Conservation (phyloP, 2,113 vertebrate species). For the Entomyzon cyanotis region DNA sequence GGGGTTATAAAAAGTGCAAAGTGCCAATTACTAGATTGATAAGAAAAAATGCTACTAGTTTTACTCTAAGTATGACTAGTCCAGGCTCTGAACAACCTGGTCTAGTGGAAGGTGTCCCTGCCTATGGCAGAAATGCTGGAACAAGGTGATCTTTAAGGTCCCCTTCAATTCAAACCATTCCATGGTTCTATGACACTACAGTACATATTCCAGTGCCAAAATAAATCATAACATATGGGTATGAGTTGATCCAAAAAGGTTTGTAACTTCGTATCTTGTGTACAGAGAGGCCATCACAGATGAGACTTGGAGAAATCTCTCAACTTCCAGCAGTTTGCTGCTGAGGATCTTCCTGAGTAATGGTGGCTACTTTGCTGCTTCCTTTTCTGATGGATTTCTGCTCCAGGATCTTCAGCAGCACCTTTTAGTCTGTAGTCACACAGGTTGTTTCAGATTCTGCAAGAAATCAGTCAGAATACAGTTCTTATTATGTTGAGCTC, state of each 20-base stretch:
- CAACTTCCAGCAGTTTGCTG: neutral
- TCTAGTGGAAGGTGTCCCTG: neutral
- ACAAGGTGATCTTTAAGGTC: neutral
- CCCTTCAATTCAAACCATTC: neutral
- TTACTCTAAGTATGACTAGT: neutral
- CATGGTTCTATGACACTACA: neutral
- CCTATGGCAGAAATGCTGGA: neutral
- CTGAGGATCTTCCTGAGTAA: neutral
- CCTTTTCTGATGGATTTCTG: neutral
- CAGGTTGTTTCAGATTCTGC: neutral
- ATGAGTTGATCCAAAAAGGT: neutral
- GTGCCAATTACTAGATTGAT: neutral
- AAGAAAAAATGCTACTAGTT: neutral
- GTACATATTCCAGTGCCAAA: neutral
- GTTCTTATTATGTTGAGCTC: neutral
- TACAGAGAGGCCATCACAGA: neutral
- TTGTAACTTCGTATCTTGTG: neutral
- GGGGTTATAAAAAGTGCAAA: neutral
- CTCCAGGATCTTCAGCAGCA: fast-evolving
- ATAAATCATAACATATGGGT: neutral
- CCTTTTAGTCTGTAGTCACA: neutral
- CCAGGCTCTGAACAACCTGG: neutral
- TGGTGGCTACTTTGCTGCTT: neutral
- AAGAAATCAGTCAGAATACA: neutral
- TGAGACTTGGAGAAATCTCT: neutral